phyloP scores from a whole-genome alignment of 2,888 invertebrate species.

The Poecilus cupreus region DNA sequence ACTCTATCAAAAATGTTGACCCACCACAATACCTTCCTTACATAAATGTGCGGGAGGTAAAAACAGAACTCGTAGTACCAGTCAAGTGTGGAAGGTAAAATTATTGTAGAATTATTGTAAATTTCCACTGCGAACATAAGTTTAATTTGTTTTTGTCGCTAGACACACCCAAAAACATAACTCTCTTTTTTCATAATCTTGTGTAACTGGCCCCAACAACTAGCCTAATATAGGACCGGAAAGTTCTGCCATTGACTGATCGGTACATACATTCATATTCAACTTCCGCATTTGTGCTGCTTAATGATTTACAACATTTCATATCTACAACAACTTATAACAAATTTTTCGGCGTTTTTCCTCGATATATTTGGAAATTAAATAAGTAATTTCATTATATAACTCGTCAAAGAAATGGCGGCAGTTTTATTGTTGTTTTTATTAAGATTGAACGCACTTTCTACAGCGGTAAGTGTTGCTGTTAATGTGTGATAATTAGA shows the following conservation, averaged over 20 bases:
- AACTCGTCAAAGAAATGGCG: not conserved
- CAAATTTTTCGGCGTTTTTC: not conserved
- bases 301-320: not conserved
- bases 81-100: too few species aligned
- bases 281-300: not conserved
- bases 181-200: too few species aligned
- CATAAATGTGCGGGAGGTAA: too few species aligned
- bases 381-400: not conserved
- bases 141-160: too few species aligned
- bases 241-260: too few species aligned
- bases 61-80: too few species aligned
- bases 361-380: not conserved
- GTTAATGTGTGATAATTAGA: not conserved
- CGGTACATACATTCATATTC: not conserved
- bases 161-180: too few species aligned
- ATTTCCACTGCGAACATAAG: too few species aligned
- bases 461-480: too few species aligned
- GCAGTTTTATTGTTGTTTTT: not conserved
- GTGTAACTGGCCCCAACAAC: not conserved
- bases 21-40: too few species aligned
- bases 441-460: not conserved
- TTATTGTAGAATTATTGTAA: too few species aligned
- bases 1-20: too few species aligned
- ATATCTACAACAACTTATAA: not conserved
- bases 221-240: not conserved